phyloP scores from a whole-genome alignment of 1,140 invertebrate genomes.

The Hormaphis cornu region DNA sequence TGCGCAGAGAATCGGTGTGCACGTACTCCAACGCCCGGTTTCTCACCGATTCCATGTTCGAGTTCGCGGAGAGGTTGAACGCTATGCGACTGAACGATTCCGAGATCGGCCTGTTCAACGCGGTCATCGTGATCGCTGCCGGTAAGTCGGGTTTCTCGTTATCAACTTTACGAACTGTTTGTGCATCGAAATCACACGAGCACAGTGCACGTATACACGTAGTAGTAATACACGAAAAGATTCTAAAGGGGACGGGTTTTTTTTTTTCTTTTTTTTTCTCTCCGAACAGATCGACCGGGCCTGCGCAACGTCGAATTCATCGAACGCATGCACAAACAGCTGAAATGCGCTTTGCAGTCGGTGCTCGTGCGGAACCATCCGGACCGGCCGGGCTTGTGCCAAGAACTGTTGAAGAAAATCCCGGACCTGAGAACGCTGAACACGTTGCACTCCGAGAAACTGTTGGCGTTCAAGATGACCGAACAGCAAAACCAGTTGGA shows the following conservation, averaged over 20 bases:
- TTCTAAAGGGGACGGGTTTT: conserved; percentile 11
- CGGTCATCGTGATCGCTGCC: conserved; percentile 86
- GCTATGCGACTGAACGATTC: conserved; percentile 78
- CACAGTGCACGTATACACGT: too few relatives aligned
- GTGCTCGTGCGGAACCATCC: conserved; percentile 78
- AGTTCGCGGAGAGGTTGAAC: conserved; percentile 91
- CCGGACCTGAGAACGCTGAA: conserved; percentile 90
- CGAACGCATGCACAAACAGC: conserved; percentile 80
- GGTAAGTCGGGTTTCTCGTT: conserved; percentile 46
- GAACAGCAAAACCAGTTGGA: conserved; percentile 67
- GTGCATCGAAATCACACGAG: too few relatives aligned
- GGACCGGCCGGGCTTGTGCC: conserved; percentile 64
- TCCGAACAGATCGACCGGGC: conserved; percentile 69
- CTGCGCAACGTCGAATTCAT: conserved; percentile 84
- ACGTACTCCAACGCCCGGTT: conserved; percentile 84
- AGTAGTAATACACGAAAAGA: conserved; percentile 74
- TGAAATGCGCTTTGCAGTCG: conserved; percentile 76
- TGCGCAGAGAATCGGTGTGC: conserved; percentile 80
- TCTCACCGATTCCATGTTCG: conserved; percentile 92
- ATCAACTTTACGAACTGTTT: neutral
- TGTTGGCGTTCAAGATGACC: conserved; percentile 84
- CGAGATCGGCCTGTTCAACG: conserved; percentile 88
- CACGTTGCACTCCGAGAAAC: conserved; percentile 90
- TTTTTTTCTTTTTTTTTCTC: conserved; percentile 35
- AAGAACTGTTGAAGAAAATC: conserved; percentile 84